Evolutionary conservation across 2,113 vertebrate genomes (phyloP), one percentile per base, ranked within the genome.

Genomic region (Brachyhypopomus gauderio): DNA sequence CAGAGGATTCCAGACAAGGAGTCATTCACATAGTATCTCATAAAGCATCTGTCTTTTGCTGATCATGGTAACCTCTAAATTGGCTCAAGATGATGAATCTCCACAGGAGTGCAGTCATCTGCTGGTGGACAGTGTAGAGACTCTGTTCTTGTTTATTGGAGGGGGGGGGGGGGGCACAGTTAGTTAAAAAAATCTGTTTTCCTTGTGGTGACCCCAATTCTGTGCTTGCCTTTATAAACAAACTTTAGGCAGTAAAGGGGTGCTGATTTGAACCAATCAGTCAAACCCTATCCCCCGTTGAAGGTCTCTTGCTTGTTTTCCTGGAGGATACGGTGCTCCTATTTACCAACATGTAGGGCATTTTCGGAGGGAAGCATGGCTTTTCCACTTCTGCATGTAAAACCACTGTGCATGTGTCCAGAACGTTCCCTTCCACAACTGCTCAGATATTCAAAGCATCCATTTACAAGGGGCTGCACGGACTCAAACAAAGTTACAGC

Each of bases 401-500:
- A 30, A 23, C 34, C 72, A n/a, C 23, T 36, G 5, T 60, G 52
- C 72, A 82, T 81, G 48, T 75, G 64, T 74, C 77, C 74, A 30
- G 4, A 19, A 27, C 25, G 70, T 83, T 70, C 36, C 62, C 79
- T 55, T 75, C 77, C 52, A 83, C 72, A 76, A 76, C 56, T 72
- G 48, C 59, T 60, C 73, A 82, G 76, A 59, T 72, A 83, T 85
- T 82, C 70, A 72, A 85, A 59, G 72, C 77, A 83, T 82, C 55
- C 77, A 59, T 85, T 85, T 83, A 85, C 77, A 85, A 69, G 75
- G 45, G 77, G 77, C 22, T 58, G 45, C 85, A 58, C 60, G 77
- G 70, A 77, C 52, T 78, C 77, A 75, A 87, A 82, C 84, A 80
- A 58, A 72, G 77, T 84, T 78, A 81, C 83, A 79, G 80, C 77